Conservation (phyloP, 2,888 invertebrate species). For the Apocheima hispidaria region DNA sequence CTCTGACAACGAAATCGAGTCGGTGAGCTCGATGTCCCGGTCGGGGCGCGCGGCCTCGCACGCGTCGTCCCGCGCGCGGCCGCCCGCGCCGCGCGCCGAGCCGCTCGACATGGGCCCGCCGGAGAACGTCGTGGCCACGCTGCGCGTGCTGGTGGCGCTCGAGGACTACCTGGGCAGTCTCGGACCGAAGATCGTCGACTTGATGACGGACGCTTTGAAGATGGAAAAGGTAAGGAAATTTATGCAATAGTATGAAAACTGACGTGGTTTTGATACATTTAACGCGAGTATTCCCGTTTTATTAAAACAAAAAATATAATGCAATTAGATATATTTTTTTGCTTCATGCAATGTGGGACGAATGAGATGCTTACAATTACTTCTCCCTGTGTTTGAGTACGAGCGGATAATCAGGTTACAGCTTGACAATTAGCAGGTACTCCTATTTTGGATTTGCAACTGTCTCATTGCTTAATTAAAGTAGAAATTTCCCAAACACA, state of each 20-base stretch:
- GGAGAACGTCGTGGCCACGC: constrained; percentile 88
- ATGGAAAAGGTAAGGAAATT: constrained; percentile 88
- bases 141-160: constrained; percentile 91
- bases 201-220: constrained; percentile 91
- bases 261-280: too few species aligned
- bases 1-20: constrained; percentile 68
- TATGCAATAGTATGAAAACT: background rate
- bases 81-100: constrained; percentile 14
- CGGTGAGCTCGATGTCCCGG: constrained; percentile 61
- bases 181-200: constrained; percentile 91
- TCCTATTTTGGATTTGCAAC: too few species aligned
- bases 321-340: too few species aligned
- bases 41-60: constrained; percentile 47
- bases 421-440: too few species aligned
- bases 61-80: constrained; percentile 38
- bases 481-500: too few species aligned
- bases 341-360: too few species aligned
- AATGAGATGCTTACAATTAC: too few species aligned
- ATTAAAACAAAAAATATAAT: too few species aligned
- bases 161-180: constrained; percentile 94
- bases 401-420: too few species aligned
- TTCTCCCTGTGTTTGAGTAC: too few species aligned
- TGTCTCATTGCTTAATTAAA: too few species aligned
- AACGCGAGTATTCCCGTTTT: too few species aligned
- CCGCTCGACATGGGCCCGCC: constrained; percentile 70